Evolutionary conservation across 2,113 vertebrate genomes (phyloP).

Genomic region (Osmerus mordax): DNA sequence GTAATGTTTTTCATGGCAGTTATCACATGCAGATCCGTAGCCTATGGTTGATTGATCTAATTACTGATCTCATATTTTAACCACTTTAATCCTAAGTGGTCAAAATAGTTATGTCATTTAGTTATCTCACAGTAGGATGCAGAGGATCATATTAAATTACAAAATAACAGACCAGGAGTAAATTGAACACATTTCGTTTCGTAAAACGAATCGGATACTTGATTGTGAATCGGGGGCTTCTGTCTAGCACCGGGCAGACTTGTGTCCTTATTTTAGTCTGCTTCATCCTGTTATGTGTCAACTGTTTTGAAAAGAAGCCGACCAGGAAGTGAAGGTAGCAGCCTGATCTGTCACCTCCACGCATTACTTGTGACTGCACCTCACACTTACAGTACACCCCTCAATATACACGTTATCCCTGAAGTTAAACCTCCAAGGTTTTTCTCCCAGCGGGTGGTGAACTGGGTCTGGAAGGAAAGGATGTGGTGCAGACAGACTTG

Average conservation of each 20-base stretch:
- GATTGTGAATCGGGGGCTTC: background rate
- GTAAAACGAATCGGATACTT: no score
- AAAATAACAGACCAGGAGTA: no score
- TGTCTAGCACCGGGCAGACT: conserved; percentile 42
- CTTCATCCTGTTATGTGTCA: conserved; percentile 52
- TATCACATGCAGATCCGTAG: no score
- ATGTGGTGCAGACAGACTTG: conserved; percentile 49
- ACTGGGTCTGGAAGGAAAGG: conserved; percentile 36
- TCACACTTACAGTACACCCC: conserved; percentile 35
- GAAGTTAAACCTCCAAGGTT: background rate
- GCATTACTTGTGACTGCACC: conserved; percentile 36
- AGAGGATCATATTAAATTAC: no score
- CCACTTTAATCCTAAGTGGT: no score
- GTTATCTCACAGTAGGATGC: no score
- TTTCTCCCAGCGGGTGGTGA: conserved; percentile 46
- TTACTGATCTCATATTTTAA: no score
- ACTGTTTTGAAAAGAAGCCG: conserved; percentile 40
- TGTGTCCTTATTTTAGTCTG: conserved; percentile 19
- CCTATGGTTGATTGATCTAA: no score
- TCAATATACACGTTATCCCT: conserved; percentile 54
- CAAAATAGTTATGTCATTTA: no score
- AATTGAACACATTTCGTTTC: no score
- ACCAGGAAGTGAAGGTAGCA: conserved; percentile 39
- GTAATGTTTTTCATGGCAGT: no score
- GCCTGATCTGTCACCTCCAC: conserved; percentile 53